Evolutionary conservation across 1,140 invertebrate genomes (phyloP), one percentile per base, ranked within the genome.

Genomic region (Drosophila pachea): DNA sequence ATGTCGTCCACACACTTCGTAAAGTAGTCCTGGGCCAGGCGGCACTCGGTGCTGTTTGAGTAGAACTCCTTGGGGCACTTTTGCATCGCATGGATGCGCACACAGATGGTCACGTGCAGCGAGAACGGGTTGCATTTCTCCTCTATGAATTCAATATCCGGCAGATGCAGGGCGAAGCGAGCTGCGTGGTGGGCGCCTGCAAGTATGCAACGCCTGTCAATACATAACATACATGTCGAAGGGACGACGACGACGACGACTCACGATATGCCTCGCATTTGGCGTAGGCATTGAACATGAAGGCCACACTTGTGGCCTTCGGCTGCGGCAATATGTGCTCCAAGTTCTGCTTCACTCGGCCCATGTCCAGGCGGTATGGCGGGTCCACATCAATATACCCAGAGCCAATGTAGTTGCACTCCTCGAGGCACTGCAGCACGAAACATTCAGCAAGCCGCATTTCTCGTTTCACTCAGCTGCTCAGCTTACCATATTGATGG

Each of bases 371-470:
- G 0, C 49, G 55, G 53, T 58, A 86, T 4, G 81, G 82, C 1
- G 81, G 81, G 69, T 86, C 81, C 12, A 67, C 55, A 4, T 82
- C 82, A 4, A 58, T 81, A 35, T 86, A 86, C 7, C 81, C 81
- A 6, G 66, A 68, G 47, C 52, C 42, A 0, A 86, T 56, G 36
- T 52, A 86, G 53, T 75, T 86, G 45, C 81, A 86, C 55, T 86
- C 81, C 59, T 86, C 81, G 54, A 86, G 33, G 62, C 81, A 86
- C 81, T 86, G 9, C 4, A 3, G 22, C 40, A 43, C 6, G 11
- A 1, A 12, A 29, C 9, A 5, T 38, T n/a, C 2, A 42, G 43
- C 2, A 0, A 42, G 31, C 32, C 5, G 0, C 32, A 12, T 9
- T 9, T 0, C 5, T 31, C 6, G 40, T n/a, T n/a, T n/a, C 40